Conservation (phyloP, 2,113 vertebrate genomes). For the Myiagra hebetior region DNA sequence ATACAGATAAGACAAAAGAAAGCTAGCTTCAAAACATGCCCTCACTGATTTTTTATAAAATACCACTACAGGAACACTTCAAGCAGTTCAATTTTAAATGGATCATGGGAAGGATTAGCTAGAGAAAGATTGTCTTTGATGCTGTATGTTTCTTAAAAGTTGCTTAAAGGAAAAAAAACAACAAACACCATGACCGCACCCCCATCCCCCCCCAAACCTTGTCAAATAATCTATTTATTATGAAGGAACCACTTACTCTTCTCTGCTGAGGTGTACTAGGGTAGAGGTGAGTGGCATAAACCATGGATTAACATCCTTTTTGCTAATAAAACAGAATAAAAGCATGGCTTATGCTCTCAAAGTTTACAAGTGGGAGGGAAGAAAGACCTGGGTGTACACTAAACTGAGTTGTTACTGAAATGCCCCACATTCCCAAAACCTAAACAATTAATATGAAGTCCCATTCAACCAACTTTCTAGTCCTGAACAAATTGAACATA, state of each 20-base stretch:
- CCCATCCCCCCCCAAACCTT: fast-evolving
- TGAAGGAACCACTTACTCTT: neutral
- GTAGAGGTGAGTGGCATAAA: neutral
- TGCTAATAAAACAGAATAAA: neutral
- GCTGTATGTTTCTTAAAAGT: neutral
- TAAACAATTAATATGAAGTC: neutral
- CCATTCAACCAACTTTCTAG: neutral
- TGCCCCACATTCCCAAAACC: neutral
- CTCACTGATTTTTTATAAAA: neutral
- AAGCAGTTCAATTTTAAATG: neutral
- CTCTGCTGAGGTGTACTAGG: neutral
- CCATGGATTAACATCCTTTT: neutral
- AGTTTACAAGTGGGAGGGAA: neutral
- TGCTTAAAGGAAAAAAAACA: neutral
- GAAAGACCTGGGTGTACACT: neutral
- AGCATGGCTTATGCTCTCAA: neutral
- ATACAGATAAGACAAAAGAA: neutral
- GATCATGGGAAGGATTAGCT: neutral
- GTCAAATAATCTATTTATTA: neutral
- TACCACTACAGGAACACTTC: neutral
- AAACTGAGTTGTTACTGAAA: neutral
- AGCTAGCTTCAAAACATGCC: neutral
- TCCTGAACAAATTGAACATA: neutral
- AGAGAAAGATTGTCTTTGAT: neutral
- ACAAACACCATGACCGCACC: neutral